Percentiles rank a stretch among this genome's conserved stretches.
These are phyloP conservation scores for Dendronephthya gigantea DNA, from an alignment of 64 coral and sea anemone genomes.

Conservation along the genomic window DNA sequence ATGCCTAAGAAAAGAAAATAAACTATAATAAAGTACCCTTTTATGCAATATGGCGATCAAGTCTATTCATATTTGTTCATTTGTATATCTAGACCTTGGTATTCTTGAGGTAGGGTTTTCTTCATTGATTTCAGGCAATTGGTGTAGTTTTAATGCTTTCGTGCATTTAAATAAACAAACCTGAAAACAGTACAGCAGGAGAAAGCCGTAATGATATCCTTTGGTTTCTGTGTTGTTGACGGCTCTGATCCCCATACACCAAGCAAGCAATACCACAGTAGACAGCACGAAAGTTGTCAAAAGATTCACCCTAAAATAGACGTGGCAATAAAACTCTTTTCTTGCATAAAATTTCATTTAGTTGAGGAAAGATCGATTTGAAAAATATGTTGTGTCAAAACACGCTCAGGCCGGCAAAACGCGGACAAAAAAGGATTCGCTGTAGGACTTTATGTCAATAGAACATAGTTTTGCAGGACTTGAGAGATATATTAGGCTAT, in stretches of 20 bases:
- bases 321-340: too few species aligned
- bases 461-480: neutral
- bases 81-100: neutral
- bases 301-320: neutral
- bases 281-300: neutral
- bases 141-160: too few species aligned
- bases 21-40: neutral
- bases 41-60: neutral
- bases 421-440: too few species aligned
- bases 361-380: too few species aligned
- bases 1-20: neutral
- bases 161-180: too few species aligned
- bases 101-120: neutral
- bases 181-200: neutral
- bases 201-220: slow-evolving; percentile 7
- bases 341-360: too few species aligned
- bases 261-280: neutral
- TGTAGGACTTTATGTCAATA: too few species aligned
- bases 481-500: neutral
- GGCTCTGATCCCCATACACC: neutral
- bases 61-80: neutral
- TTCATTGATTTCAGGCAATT: too few species aligned
- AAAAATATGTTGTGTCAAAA: too few species aligned
- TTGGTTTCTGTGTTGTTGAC: neutral
- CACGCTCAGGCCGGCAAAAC: too few species aligned